Evolutionary conservation across 2,888 invertebrate species (phyloP).

Genomic region (Drosophila glabriapex): DNA sequence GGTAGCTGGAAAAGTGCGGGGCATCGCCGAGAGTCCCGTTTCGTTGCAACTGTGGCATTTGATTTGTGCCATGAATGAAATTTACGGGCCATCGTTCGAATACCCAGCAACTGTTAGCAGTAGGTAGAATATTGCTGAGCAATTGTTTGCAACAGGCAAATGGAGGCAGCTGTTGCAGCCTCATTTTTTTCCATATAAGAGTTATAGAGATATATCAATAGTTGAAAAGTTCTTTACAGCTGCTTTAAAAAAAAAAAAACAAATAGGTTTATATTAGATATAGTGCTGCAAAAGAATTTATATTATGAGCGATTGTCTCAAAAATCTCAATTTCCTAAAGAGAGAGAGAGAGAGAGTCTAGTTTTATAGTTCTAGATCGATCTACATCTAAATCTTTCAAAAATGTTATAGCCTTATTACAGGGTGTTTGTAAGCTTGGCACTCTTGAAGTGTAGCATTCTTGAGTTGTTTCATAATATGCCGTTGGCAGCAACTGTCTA

Average conservation of each 20-base stretch:
- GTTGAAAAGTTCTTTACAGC: neutral
- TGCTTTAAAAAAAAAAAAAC: neutral
- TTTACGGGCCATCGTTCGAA: conserved; percentile 34
- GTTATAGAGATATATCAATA: neutral
- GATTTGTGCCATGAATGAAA: conserved; percentile 74
- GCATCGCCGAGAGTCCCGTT: conserved; percentile 25
- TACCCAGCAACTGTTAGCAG: neutral
- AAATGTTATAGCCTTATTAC: neutral
- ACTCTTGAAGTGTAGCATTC: neutral
- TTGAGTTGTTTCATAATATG: conserved; percentile 42
- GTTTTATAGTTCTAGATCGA: neutral
- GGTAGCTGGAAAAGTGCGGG: conserved; percentile 25
- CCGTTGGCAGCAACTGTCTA: conserved; percentile 63
- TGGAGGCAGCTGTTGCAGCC: neutral
- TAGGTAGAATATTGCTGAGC: neutral
- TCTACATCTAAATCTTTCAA: neutral
- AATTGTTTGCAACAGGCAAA: neutral
- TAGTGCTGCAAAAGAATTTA: neutral
- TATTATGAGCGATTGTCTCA: neutral
- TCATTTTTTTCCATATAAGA: neutral
- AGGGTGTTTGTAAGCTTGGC: neutral
- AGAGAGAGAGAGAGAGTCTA: neutral
- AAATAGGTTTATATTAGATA: neutral
- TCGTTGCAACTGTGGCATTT: conserved; percentile 38
- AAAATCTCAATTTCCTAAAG: neutral